Base-by-base conservation (phyloP, 2,888 invertebrate species). In the Celastrina argiolus region DNA sequence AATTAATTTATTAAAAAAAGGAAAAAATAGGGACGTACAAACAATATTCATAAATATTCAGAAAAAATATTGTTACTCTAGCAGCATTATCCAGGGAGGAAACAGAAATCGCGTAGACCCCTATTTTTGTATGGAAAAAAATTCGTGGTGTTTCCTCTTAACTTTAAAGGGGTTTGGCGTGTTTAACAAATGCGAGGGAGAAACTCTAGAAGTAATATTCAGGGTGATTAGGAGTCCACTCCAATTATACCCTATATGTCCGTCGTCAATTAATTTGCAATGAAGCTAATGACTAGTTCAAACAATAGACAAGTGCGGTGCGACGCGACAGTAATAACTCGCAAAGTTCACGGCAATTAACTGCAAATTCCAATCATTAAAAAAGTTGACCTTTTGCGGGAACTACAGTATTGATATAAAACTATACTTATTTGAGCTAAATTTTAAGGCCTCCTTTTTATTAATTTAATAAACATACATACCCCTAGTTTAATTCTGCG, bases 301-400 rank as follows among this genome's bases (percentile, higher is more conserved):
- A 58, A 58, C 58, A 58, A 58, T 58, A 58, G 31, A 31, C 31
- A n/a, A 58, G 28, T 31, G 58, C 31, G 28, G 31, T 58, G 31
- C 31, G 28, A 58, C 58, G 31, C n/a, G 14, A 56, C 56, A 6
- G 28, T 58, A 58, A 31, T 58, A 58, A 31, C 58, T 31, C n/a
- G 31, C 31, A 58, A 58, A 58, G 58, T 58, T 58, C 58, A 31
- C 16, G n/a, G 31, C 58, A 31, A 31, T 58, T 31, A 58, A 31
- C 58, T 28, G 22, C 22, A 51, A 14, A 26, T 51, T 14, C 22
- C 22, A 22, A 51, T 51, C 0, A 22, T 22, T 10, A 18, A 45
- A 45, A 45, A 51, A 1, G 16, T 16, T 51, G 51, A 51, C 22
- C 12, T 26, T 51, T 45, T 45, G 16, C 42, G 42, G 16, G 42